Base-by-base conservation (phyloP, 2,797 vertebrate genomes). In the Xenopus petersii region DNA sequence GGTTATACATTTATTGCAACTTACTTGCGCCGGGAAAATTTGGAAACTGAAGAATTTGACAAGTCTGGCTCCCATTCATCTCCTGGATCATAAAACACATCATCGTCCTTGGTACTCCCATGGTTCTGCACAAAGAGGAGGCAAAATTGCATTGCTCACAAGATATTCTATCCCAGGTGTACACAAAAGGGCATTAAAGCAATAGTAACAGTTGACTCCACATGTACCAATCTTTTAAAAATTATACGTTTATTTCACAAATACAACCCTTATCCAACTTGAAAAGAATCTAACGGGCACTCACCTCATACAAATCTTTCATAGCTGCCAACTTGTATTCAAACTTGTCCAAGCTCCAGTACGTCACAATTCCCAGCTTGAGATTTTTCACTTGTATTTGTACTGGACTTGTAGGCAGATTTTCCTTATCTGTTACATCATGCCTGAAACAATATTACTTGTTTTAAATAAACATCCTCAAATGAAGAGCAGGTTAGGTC, bases 51-150 rank as follows among this genome's bases (percentile, higher is more conserved):
- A 36, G 87, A 86, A 67, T 86, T 87, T 36, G 92, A 93, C 84
- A 98, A 83, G 86, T 98, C 96, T 75, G 93, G 94, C 75, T 99
- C 96, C 98, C 98, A 99, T 80, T 96, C 94, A 87, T 98, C 96
- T 84, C 89, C 89, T 64, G 96, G 96, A 82, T 94, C 92, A 80
- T 95, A 97, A 92, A 98, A 96, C 75, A 98, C 85, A 61, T 95
- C 93, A 67, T 94, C 95, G 86, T 90, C 87, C 89, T 88, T 93
- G 82, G 82, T 86, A 80, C 82, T 78, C 47, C 86, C 74, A 70
- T 91, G 90, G 79, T 84, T 93, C 97, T 99, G 82, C 84, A 81
- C 73, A 67, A 51, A 46, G 68, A 71, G 81, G 0, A 51, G 36
- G 73, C 75, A 67, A 12, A 24, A 51, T 5, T 10, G 3, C 17